phyloP scores from a whole-genome alignment of 2,888 invertebrate species.

The Diplazon laetatorius region DNA sequence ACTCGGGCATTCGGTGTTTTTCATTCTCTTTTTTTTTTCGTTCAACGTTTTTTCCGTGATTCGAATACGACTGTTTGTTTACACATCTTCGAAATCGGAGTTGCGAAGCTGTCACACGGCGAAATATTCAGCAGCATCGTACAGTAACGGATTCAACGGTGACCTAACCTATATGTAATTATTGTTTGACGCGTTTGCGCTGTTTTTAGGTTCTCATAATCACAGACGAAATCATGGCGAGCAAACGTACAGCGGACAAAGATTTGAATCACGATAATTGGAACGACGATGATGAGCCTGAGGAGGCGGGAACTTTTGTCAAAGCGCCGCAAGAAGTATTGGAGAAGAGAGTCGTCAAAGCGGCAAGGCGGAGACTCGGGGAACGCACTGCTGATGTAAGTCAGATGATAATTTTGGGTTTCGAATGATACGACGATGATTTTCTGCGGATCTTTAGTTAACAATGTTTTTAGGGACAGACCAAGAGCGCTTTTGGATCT shows the following conservation, averaged over 20 bases:
- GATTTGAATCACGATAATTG: constrained; percentile 94
- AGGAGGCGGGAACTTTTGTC: constrained; percentile 90
- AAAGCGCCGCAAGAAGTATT: constrained; percentile 88
- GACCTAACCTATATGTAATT: background rate
- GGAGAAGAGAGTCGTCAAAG: constrained; percentile 90
- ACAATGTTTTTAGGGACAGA: constrained; percentile 77
- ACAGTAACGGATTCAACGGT: background rate
- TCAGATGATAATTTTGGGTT: background rate
- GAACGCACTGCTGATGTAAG: constrained; percentile 67
- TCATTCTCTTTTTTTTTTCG: constrained; percentile 2
- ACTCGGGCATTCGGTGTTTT: background rate
- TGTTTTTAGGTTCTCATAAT: background rate
- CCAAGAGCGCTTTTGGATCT: constrained; percentile 87
- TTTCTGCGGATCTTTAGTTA: background rate
- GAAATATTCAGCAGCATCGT: background rate
- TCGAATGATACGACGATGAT: background rate
- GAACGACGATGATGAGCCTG: constrained; percentile 90
- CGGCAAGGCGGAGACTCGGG: constrained; percentile 88
- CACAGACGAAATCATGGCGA: constrained; percentile 84
- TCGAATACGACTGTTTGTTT: constrained; percentile 41
- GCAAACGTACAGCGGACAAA: constrained; percentile 89
- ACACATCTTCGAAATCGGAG: constrained; percentile 7
- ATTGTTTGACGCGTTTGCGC: background rate
- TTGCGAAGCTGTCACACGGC: background rate
- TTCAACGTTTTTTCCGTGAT: background rate